Evolutionary conservation across 1,140 invertebrate genomes (phyloP), one percentile per base, ranked within the genome.

Genomic region (Galleria mellonella): DNA sequence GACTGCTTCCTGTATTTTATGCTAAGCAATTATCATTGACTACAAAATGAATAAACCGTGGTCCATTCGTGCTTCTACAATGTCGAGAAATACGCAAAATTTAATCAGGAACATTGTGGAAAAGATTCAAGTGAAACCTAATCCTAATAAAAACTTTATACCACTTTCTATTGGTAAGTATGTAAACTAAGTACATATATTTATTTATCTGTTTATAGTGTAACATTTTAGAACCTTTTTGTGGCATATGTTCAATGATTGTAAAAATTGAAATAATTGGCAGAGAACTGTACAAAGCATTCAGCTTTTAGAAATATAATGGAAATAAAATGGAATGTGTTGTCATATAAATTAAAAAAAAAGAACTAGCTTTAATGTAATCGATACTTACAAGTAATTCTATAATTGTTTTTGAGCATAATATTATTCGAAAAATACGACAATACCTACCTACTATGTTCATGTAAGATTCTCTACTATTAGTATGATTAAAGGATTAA

Each of bases 71-170:
- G 35, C 15, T 3, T 37, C 35, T 37, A 15, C n/a, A n/a, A 6
- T 37, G 4, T 12, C 35, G 7, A 13, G 14, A 17, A 37, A 37
- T 11, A 37, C 35, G 1, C 13, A 15, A 37, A 37, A 37, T 9
- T 15, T 13, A 4, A 37, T 37, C 14, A 37, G 35, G 9, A 37
- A 37, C 15, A 15, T 37, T 23, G 35, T 37, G 0, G 35, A 37
- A 17, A 37, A 37, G 4, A 37, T 37, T 37, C 14, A 37, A 37
- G 35, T 37, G 35, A 37, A 15, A 37, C 35, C 35, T 7, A 37
- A 37, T 37, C 35, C 35, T 17, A n/a, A 37, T 11, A 37, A 37
- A 13, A 9, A 9, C 9, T 17, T 15, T 4, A 37, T 37, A 17
- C 17, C 35, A 2, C 35, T 37, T 37, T 37, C 35, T 17, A 15